phyloP scores from a whole-genome alignment of 1,140 invertebrate genomes.

The Cotesia chilonis region DNA sequence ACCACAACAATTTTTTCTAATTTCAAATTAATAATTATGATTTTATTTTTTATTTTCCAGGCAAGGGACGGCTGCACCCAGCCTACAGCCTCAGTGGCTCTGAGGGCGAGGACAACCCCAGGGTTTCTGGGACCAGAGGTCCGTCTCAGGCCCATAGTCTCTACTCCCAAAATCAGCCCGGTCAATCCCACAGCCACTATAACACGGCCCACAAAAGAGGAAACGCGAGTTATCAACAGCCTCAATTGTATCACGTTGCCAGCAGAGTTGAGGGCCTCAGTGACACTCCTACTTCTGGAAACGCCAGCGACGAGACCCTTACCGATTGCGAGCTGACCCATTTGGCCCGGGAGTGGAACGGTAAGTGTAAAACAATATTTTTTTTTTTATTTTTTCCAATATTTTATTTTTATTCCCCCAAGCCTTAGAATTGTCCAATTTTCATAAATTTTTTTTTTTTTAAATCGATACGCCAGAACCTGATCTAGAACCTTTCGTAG shows the following conservation, averaged over 20 bases:
- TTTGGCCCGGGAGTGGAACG: conserved; percentile 80
- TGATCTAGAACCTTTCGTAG: no score
- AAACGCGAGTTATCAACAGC: conserved; percentile 47
- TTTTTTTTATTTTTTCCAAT: no score
- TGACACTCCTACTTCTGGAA: conserved; percentile 80
- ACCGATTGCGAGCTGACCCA: conserved; percentile 81
- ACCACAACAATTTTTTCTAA: no score
- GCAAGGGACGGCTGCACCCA: conserved; percentile 78
- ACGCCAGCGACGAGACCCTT: conserved; percentile 82
- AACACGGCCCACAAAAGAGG: conserved; percentile 53
- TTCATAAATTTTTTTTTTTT: no score
- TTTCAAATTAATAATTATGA: no score
- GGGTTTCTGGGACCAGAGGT: conserved; percentile 46
- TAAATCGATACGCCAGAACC: no score
- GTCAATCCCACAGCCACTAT: conserved; percentile 56
- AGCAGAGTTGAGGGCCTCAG: conserved; percentile 72
- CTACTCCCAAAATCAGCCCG: conserved; percentile 55
- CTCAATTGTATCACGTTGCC: conserved; percentile 63
- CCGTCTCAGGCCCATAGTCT: conserved; percentile 25
- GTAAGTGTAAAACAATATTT: conserved; percentile 61
- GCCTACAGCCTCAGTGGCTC: conserved; percentile 72
- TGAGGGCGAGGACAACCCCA: conserved; percentile 70
- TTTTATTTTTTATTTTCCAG: conserved; percentile 55
- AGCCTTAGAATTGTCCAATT: no score
- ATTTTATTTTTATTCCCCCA: no score